Base-by-base conservation (phyloP, 2,888 invertebrate species). In the Morpho helenor region DNA sequence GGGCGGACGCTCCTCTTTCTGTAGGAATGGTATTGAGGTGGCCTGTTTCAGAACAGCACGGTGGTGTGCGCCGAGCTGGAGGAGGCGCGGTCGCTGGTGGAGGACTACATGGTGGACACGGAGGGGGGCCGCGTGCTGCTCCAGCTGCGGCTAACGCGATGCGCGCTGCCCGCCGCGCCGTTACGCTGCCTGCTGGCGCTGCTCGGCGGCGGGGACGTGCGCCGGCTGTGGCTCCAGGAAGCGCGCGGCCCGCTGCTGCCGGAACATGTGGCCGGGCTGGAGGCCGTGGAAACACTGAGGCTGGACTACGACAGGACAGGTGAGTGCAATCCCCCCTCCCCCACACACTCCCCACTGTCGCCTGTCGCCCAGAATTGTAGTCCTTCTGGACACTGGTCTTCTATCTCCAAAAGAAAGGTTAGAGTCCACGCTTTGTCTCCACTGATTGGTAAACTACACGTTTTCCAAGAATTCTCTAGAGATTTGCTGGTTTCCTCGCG, bases 91-190 rank as follows among this genome's bases (percentile, higher is more conserved):
- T n/a, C 40, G 16, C 52, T 8, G 8, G 6, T 57, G 22, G 7
- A 10, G 1, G 10, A 8, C 9, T 52, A 52, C 10, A 8, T 7
- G 16, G 6, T 7, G 7, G 16, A 16, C 8, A 4, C n/a, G 44
- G 7, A 5, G 9, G 23, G 0, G 9, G 43, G 22, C 40, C 6
- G 44, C 2, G 22, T 22, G 9, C 6, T 52, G n/a, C 10, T 16
- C 0, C 16, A 9, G 2, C n/a, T 52, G 9, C 49, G 52, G 39
- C 8, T 57, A 8, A 7, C 10, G 6, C 9, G 16, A 22, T 57
- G 57, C 44, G 22, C n/a, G 40, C 44, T 57, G 10, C 57, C 57
- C 10, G 6, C 40, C 48, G 57, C 22, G 44, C 54, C 48, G 31
- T 43, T 54, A n/a, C 8, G 8, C 23, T 54, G 54, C 48, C 46